Base-by-base conservation (phyloP, 2,797 vertebrate genomes). In the Austrolebias charrua region DNA sequence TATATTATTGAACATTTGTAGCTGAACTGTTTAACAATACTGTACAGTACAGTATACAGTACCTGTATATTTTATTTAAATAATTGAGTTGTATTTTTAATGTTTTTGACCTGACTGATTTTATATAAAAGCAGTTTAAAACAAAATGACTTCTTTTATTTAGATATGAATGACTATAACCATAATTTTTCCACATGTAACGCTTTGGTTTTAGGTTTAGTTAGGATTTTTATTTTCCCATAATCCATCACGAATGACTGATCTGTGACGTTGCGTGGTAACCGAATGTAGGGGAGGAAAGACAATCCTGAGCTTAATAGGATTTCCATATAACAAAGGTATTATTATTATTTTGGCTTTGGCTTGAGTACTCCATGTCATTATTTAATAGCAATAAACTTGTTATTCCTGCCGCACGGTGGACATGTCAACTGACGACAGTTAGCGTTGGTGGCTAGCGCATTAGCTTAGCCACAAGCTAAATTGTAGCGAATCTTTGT, bases 181-280 rank as follows among this genome's bases (percentile, higher is more conserved):
- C 38, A 31, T 18, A 9, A 18, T 62, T 15, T n/a, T 18, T n/a
- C 6, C 10, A n/a, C 20, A 6, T 48, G 2, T 52, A 12, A 24
- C 8, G 19, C 2, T 38, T 63, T 2, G 2, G 19, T 19, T 20
- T 18, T 14, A 11, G 10, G 28, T 16, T 45, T 18, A 8, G 8
- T 46, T 9, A 13, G 18, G 11, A 52, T 57, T 9, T n/a, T 78
- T 70, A 45, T 71, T 84, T 90, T 92, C 93, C 92, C 93, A 92
- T 77, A 85, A 91, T 94, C 86, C 94, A 90, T 82, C 87, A 84
- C 90, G 90, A 43, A 71, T 49, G n/a, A 40, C 38, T 60, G 89
- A 92, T 85, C 88, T 59, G 71, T 92, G 93, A 92, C 81, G 78
- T 86, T 91, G 91, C 91, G 90, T 91, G 92, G 90, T 92, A 88